phyloP scores from a whole-genome alignment of 2,888 invertebrate genomes.

The Nomada ruficornis region DNA sequence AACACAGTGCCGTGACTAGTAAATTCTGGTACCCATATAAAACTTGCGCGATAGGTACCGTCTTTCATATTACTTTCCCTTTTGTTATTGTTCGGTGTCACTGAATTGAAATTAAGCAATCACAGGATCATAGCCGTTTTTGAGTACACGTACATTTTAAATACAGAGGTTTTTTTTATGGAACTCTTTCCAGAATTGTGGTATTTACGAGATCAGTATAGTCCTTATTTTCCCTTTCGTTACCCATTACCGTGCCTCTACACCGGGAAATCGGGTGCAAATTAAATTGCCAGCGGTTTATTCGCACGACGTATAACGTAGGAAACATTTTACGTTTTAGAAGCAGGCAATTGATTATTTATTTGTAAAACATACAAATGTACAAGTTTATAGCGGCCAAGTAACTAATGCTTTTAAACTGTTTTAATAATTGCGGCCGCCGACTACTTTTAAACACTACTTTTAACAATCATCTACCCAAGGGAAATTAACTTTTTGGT shows the following conservation, averaged over 20 bases:
- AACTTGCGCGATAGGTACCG: slow-evolving; percentile 38
- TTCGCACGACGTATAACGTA: not conserved
- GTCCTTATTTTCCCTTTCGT: slow-evolving; percentile 79
- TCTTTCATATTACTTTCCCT: slow-evolving; percentile 40
- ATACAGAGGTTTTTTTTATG: not conserved
- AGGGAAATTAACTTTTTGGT: not conserved
- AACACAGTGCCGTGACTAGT: slow-evolving; percentile 68
- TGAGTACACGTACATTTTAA: not conserved
- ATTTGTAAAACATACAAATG: not conserved
- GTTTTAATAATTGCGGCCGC: not conserved
- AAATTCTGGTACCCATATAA: slow-evolving; percentile 50
- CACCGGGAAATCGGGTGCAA: slow-evolving; percentile 45
- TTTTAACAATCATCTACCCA: not conserved
- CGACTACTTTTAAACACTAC: not conserved
- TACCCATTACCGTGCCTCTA: slow-evolving; percentile 72
- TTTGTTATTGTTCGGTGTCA: slow-evolving; percentile 14
- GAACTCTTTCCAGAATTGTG: slow-evolving; percentile 13
- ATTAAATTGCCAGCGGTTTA: not conserved
- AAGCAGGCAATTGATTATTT: not conserved
- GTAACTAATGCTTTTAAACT: not conserved
- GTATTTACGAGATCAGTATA: slow-evolving; percentile 45
- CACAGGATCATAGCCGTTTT: not conserved
- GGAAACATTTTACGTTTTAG: not conserved
- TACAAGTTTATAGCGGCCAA: not conserved
- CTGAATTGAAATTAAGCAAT: slow-evolving; percentile 24